Evolutionary conservation across 2,113 vertebrate species (phyloP), one percentile per base, ranked within the genome.

Genomic region (Centropus unirufus): DNA sequence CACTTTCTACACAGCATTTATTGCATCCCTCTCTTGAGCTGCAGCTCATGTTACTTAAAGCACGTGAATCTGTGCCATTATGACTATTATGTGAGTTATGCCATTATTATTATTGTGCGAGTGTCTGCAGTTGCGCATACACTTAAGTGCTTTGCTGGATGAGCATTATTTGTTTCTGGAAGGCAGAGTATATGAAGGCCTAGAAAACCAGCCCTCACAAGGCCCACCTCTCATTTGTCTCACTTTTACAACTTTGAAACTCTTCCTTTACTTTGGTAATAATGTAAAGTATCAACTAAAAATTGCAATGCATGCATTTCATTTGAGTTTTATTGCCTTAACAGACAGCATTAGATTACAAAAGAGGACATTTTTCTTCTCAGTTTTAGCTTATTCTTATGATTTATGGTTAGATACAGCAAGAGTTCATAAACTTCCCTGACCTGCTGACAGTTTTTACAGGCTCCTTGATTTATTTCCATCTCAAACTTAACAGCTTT

Each of bases 371-470:
- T 98, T 98, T 98, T 98, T 98, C 98, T 98, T 98, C 97, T 98
- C 97, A 96, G 97, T 98, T 98, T 98, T 98, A 98, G 98, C 98
- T 98, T 98, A 98, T 98, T 98, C 97, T 96, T 97, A 98, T 98
- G 98, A 99, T 98, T 98, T 98, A 98, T 98, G 97, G 97, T 97
- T 98, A 98, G 97, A 98, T 98, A 98, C 97, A 97, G 98, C 98
- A 98, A 98, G 98, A 98, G 98, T 98, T 98, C 98, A 98, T 98
- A 99, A 98, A 98, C 98, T 98, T 98, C 97, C 98, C 97, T 98
- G 98, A 98, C 98, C 98, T 97, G 98, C 97, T 98, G 98, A 98
- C 98, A 98, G 98, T 97, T 98, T 98, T 98, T 98, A 98, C 98
- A 98, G 98, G 98, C 97, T 97, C 97, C 96, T 97, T 98, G 98